phyloP scores from a whole-genome alignment of 2,797 vertebrate genomes.

The Capromys pilorides region DNA sequence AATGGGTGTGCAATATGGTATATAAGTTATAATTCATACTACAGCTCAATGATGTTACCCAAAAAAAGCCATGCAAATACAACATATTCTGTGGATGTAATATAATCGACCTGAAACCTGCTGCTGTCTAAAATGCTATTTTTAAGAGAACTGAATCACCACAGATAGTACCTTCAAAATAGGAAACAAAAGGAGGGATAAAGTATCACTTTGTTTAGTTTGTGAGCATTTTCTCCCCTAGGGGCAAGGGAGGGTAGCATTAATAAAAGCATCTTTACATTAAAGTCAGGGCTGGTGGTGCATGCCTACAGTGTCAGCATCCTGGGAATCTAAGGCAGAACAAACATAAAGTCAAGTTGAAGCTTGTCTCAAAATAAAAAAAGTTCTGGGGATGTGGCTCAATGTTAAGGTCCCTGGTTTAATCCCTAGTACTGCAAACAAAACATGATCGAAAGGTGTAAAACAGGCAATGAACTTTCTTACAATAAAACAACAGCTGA shows the following conservation, averaged over 20 bases:
- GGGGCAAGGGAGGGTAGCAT: not conserved
- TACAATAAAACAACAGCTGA: not conserved
- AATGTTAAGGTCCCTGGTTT: not conserved
- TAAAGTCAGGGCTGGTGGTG: not conserved
- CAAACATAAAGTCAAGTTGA: not conserved
- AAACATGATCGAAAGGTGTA: not conserved
- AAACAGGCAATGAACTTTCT: not conserved
- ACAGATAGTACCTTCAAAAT: not conserved
- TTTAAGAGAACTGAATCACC: not conserved
- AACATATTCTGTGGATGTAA: not conserved
- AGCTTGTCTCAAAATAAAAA: not conserved
- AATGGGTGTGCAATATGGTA: not conserved
- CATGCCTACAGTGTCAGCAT: not conserved
- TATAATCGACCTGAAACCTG: not conserved
- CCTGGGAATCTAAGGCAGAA: not conserved
- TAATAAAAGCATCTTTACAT: not conserved
- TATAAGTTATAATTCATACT: not conserved
- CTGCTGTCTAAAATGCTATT: not conserved
- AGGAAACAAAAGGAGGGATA: conserved; percentile 26
- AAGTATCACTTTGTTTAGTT: conserved; percentile 8
- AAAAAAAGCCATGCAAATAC: not conserved
- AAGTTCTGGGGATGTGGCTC: not conserved
- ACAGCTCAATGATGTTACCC: not conserved
- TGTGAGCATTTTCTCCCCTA: not conserved
- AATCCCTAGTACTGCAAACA: not conserved